phyloP scores from a whole-genome alignment of 2,113 vertebrate species.

The Poeciliopsis turrubarensis region DNA sequence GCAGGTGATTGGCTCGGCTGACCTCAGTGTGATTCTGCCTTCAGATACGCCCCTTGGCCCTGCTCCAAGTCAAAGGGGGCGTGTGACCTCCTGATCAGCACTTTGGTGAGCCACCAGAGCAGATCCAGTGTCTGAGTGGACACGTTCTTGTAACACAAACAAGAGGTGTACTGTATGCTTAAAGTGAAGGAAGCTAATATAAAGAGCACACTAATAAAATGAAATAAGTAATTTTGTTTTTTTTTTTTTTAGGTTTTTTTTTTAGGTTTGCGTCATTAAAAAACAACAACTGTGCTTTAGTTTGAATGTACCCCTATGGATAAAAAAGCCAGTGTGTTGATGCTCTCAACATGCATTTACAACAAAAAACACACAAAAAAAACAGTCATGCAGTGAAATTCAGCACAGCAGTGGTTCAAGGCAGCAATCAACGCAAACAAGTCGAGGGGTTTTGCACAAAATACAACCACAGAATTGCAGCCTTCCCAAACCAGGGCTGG shows the following conservation, averaged over 20 bases:
- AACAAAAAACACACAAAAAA: not conserved
- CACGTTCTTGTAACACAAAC: not conserved
- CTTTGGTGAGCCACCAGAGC: slow-evolving; percentile 1
- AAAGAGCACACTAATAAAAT: not conserved
- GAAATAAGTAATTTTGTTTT: too few species aligned
- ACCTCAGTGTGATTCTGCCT: slow-evolving; percentile 34
- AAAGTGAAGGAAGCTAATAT: not conserved
- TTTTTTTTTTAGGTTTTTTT: too few species aligned
- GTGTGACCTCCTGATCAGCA: slow-evolving; percentile 37
- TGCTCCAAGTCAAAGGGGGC: slow-evolving; percentile 36
- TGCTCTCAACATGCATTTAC: slow-evolving; percentile 25
- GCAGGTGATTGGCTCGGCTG: slow-evolving; percentile 61
- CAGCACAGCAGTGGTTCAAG: slow-evolving; percentile 8
- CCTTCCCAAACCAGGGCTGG: not conserved
- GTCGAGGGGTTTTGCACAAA: slow-evolving; percentile 3
- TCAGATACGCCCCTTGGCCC: slow-evolving; percentile 52
- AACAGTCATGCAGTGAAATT: slow-evolving; percentile 40
- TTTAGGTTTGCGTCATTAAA: not conserved
- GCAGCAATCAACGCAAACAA: slow-evolving; percentile 18
- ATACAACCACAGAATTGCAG: slow-evolving; percentile 4
- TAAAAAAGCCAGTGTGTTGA: not conserved
- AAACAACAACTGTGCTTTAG: not conserved
- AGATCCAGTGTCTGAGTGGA: too few species aligned
- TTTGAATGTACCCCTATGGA: not conserved
- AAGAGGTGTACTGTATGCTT: too few species aligned